Evolutionary conservation across 92 coral and sea anemone species (phyloP).

Genomic region (Bergia puertoricense): DNA sequence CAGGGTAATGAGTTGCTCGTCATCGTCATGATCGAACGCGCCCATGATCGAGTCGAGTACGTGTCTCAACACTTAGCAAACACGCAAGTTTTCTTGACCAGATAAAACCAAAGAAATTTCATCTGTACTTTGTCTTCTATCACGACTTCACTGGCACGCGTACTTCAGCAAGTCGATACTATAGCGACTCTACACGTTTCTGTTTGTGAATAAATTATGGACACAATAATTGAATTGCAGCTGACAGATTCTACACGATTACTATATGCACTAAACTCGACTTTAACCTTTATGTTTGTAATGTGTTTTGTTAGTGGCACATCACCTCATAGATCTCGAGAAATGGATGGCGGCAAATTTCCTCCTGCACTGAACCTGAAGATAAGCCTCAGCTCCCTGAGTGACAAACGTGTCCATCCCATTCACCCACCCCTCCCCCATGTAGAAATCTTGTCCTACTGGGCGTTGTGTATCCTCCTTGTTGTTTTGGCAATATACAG

Average conservation of each 20-base stretch:
- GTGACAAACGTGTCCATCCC: neutral
- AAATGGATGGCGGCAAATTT: neutral
- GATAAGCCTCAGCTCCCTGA: neutral
- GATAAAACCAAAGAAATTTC: neutral
- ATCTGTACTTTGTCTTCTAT: neutral
- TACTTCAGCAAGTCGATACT: too few species aligned
- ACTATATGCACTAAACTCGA: neutral
- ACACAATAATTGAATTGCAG: too few species aligned
- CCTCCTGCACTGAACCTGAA: conserved; percentile 28
- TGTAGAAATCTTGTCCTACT: conserved; percentile 59
- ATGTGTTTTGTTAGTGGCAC: neutral
- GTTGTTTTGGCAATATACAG: conserved; percentile 53
- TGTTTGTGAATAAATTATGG: too few species aligned
- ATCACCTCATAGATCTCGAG: neutral
- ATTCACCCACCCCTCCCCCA: conserved; percentile 57
- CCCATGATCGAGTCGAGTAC: neutral
- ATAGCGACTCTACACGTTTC: too few species aligned
- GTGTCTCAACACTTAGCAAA: neutral
- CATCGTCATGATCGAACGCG: neutral
- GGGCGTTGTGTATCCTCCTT: conserved; percentile 53
- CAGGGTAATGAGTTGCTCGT: neutral
- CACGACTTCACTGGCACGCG: neutral
- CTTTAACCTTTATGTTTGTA: neutral
- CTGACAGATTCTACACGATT: too few species aligned
- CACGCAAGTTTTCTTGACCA: neutral